Evolutionary conservation across 2,888 invertebrate genomes (phyloP), one percentile per base, ranked within the genome.

Genomic region (Tachystola acroxantha): DNA sequence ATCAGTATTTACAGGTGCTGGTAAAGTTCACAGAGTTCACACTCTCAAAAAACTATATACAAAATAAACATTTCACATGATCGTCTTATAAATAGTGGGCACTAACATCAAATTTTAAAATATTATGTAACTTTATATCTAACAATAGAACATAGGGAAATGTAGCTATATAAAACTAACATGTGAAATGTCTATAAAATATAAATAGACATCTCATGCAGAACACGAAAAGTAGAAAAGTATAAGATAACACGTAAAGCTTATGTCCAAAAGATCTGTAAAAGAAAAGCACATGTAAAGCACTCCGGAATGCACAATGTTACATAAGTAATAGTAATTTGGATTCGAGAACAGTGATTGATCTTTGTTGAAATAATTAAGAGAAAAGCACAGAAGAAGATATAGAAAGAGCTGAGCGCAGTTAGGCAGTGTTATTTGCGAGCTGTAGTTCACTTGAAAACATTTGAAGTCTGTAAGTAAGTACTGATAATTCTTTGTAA

Each of bases 401-500:
- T 72, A 80, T 72, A 77, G 58, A 16, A 4, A 76, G 71, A 77
- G 69, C 71, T 76, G 78, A 77, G 81, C 79, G 63, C 64, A 74
- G 71, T 86, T 86, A 86, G 86, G 86, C 86, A 58, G 70, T 76
- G 84, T 86, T 86, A 86, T 79, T 81, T 68, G 86, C 86, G 74
- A 78, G 78, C 73, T 69, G 69, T 68, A 70, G 66, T 66, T 62
- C 61, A 70, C 66, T 62, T 56, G 51, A 51, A 42, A 49, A 48
- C 33, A 53, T 63, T 44, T 63, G 64, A 64, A 57, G 60, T 70
- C 50, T 70, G 64, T 68, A 53, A 65, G 57, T 70, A 66, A 53
- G n/a, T 58, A 52, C 49, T 55, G 45, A 49, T 46, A 52, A 48
- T 62, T 45, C 42, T 49, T 48, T 54, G 54, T 53, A 52, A 57